Percentiles rank a stretch among this genome's conserved stretches.
phyloP scores from a whole-genome alignment of 2,888 invertebrate species.

The Drosophila putrida region DNA sequence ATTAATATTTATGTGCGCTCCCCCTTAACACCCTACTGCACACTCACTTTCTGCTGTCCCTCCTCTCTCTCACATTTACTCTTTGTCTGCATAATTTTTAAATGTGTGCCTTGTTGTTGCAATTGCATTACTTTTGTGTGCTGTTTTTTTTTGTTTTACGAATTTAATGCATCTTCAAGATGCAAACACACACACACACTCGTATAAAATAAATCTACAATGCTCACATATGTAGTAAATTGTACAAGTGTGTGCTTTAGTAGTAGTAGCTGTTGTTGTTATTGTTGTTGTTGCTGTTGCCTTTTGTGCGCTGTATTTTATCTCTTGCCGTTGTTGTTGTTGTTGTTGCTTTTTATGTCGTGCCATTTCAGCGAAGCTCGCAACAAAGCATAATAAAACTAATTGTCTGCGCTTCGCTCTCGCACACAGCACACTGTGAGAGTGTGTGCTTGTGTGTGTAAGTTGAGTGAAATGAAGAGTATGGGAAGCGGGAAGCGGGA shows the following conservation, averaged over 20 bases:
- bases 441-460: constrained; percentile 10
- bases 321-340: constrained; percentile 41
- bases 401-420: constrained; percentile 81
- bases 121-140: constrained; percentile 50
- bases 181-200: constrained; percentile 43
- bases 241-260: constrained; percentile 26
- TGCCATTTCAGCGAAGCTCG: constrained; percentile 81
- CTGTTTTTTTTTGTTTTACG: constrained; percentile 64
- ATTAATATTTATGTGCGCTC: constrained; percentile 74
- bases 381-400: constrained; percentile 82
- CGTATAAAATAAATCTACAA: constrained; percentile 12
- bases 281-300: constrained; percentile 38
- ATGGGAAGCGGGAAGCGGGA: constrained; percentile 17
- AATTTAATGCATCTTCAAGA: constrained; percentile 78
- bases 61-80: not conserved
- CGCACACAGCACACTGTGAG: constrained; percentile 64
- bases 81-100: constrained; percentile 21
- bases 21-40: not conserved
- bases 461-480: constrained; percentile 14
- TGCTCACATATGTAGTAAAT: constrained; percentile 30
- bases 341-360: constrained; percentile 75
- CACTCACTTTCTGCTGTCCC: not conserved
- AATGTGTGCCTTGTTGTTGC: constrained; percentile 35
- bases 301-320: constrained; percentile 66
- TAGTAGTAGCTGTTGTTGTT: constrained; percentile 45